These are phyloP conservation scores for Leptocoma aspasia DNA, from an alignment of 2,113 vertebrate species.

Conservation along the genomic window DNA sequence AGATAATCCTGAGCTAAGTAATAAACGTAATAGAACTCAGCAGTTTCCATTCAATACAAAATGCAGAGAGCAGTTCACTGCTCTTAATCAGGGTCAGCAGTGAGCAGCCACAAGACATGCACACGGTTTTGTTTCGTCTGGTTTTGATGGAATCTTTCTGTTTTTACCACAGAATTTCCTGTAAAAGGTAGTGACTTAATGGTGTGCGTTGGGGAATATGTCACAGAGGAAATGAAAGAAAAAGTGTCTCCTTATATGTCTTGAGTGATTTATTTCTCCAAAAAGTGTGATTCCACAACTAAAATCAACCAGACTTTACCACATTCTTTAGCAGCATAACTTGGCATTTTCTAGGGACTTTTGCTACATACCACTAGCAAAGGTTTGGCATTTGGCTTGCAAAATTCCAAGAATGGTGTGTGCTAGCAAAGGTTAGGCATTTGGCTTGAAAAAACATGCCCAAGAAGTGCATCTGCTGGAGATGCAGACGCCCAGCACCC, in stretches of 20 bases:
- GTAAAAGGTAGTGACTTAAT: not conserved
- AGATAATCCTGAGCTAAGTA: constrained; percentile 70
- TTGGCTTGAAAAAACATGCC: not conserved
- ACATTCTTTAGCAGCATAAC: not conserved
- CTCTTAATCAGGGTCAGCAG: not conserved
- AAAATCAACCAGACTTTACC: not conserved
- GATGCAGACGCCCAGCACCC: not conserved
- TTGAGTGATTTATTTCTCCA: not conserved
- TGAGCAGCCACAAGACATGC: not conserved
- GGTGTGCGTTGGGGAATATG: constrained; percentile 39
- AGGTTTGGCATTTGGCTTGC: not conserved
- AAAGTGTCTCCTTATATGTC: not conserved
- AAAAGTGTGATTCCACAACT: not conserved
- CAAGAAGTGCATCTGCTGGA: not conserved
- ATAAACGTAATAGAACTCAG: constrained; percentile 56
- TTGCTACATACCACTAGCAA: not conserved
- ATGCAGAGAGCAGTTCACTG: not conserved
- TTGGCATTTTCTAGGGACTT: not conserved
- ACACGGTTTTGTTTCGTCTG: not conserved
- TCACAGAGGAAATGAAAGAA: constrained; percentile 41
- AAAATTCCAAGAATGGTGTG: not conserved
- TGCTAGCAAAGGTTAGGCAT: not conserved
- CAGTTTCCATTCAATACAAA: constrained; percentile 35
- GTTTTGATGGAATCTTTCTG: constrained; percentile 60
- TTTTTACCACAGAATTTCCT: constrained; percentile 24